phyloP scores from a whole-genome alignment of 2,113 vertebrate species.

The Aspiorhynchus laticeps region DNA sequence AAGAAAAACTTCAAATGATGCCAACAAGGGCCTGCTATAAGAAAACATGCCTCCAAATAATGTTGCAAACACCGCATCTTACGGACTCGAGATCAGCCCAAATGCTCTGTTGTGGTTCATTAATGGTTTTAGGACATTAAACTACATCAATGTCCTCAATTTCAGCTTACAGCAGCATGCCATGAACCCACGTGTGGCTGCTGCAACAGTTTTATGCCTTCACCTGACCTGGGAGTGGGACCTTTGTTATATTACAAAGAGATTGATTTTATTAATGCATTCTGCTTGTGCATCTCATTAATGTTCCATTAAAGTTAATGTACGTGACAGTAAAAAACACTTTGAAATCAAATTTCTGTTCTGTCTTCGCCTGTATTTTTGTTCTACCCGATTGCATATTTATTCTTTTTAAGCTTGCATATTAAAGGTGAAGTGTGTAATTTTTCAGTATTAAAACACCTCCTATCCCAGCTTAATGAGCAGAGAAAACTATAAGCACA shows the following conservation, averaged over 20 bases:
- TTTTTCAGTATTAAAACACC: not conserved
- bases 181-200: not conserved
- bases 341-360: not conserved
- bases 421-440: not conserved
- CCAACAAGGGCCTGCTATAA: not conserved
- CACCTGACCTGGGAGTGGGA: not conserved
- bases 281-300: constrained; percentile 36
- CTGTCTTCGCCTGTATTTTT: not conserved
- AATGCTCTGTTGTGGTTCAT: not conserved
- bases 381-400: constrained; percentile 17
- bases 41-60: constrained; percentile 21
- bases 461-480: not conserved
- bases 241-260: not conserved
- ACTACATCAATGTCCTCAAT: constrained; percentile 16
- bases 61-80: constrained; percentile 10
- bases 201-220: constrained; percentile 14
- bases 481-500: not conserved
- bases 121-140: constrained; percentile 16
- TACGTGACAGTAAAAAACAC: not conserved
- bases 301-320: constrained; percentile 37
- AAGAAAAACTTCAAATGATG: constrained; percentile 13
- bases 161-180: not conserved
- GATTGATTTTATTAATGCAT: constrained; percentile 37
- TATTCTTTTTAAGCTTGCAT: constrained; percentile 3
- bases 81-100: not conserved